These are phyloP conservation scores for Antitype chi DNA, from an alignment of 2,888 invertebrate genomes.

Conservation along the genomic window DNA sequence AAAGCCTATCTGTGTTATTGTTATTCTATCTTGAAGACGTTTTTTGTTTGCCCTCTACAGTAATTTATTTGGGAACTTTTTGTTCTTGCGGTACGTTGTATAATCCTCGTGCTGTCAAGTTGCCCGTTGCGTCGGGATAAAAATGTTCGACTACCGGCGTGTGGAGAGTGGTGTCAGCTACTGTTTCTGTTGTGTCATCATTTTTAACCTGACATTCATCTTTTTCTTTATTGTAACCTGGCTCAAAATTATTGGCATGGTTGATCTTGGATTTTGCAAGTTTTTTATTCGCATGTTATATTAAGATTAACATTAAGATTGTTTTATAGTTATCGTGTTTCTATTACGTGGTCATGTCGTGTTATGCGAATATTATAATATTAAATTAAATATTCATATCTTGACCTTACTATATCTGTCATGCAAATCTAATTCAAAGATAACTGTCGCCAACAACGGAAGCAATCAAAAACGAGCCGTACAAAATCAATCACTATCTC, in stretches of 20 bases:
- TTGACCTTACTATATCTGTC: slow-evolving; percentile 47
- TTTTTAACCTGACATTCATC: slow-evolving; percentile 28
- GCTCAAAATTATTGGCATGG: background rate
- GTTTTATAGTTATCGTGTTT: slow-evolving; percentile 17
- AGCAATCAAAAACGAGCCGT: slow-evolving; percentile 56
- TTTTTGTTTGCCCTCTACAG: slow-evolving; percentile 67
- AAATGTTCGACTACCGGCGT: slow-evolving; percentile 71
- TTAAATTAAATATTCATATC: slow-evolving; percentile 21
- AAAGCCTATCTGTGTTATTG: slow-evolving; percentile 80
- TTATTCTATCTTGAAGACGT: slow-evolving; percentile 84
- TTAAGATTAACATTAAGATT: slow-evolving; percentile 30
- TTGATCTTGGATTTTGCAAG: background rate
- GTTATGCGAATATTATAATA: slow-evolving; percentile 29
- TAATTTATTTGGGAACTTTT: slow-evolving; percentile 70
- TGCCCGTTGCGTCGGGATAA: slow-evolving; percentile 72
- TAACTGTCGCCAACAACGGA: slow-evolving; percentile 61
- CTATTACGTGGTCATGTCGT: slow-evolving; percentile 33
- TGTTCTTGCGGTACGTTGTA: slow-evolving; percentile 70
- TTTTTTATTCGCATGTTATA: slow-evolving; percentile 16
- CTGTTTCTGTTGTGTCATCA: slow-evolving; percentile 61
- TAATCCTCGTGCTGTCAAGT: slow-evolving; percentile 78
- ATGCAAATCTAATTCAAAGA: slow-evolving; percentile 44
- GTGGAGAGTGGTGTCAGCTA: slow-evolving; percentile 69
- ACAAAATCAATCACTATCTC: slow-evolving; percentile 66
- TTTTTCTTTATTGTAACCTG: slow-evolving; percentile 2